Evolutionary conservation across 2,797 vertebrate species (phyloP).

Genomic region (Ficedula albicollis): DNA sequence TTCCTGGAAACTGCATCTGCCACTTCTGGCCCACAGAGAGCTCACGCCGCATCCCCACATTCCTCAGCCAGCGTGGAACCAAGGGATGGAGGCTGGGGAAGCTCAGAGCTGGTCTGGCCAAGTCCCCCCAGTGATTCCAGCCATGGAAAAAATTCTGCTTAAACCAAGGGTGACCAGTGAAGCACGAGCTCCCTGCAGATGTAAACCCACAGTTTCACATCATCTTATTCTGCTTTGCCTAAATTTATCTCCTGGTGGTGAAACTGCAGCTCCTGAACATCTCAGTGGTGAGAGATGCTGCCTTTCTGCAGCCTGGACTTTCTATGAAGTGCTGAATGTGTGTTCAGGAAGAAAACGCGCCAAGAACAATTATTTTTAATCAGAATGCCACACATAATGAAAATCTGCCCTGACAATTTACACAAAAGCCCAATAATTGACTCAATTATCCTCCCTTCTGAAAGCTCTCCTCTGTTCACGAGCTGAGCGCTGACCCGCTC

Average conservation of each 20-base stretch:
- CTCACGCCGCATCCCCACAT: rapidly evolving
- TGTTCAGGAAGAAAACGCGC: background rate
- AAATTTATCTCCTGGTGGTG: background rate
- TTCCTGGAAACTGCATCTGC: background rate
- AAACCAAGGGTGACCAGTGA: rapidly evolving
- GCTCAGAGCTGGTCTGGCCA: background rate
- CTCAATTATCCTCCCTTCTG: constrained; percentile 55
- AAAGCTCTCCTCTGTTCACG: background rate
- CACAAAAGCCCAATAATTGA: constrained; percentile 55
- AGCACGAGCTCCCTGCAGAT: background rate
- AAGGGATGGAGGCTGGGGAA: rapidly evolving
- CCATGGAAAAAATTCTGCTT: no score
- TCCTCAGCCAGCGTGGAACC: background rate
- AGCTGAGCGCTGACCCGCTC: background rate
- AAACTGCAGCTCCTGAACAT: background rate
- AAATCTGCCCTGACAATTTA: constrained; percentile 56
- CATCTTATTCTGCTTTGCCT: background rate
- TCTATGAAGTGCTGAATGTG: background rate
- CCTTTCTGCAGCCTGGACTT: background rate
- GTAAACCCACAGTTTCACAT: background rate
- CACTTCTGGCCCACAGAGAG: background rate
- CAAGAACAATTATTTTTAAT: constrained; percentile 62
- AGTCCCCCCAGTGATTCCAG: rapidly evolving
- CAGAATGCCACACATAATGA: constrained; percentile 49
- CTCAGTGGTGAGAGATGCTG: background rate